These are phyloP conservation scores for Beroe ovata DNA, from an alignment of 37 sponge, comb jelly and placozoan species.

Conservation along the genomic window DNA sequence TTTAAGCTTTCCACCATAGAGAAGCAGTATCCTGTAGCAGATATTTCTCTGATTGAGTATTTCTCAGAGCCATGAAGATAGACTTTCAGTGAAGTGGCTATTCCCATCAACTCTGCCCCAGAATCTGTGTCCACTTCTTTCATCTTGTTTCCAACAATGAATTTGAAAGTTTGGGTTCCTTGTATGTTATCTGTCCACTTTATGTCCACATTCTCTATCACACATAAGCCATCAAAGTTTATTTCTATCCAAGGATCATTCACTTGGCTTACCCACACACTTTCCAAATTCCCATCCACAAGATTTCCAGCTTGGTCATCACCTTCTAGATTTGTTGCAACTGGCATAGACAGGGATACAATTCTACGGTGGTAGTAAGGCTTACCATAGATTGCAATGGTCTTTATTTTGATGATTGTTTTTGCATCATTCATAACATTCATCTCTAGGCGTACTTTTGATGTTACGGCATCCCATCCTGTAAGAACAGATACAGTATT, in stretches of 20 bases:
- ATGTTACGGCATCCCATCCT: background rate
- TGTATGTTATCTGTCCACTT: too few species aligned
- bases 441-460: slow-evolving; percentile 19
- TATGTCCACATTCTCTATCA: too few species aligned
- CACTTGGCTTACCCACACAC: background rate
- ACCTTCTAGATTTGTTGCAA: background rate
- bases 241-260: background rate
- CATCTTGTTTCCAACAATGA: too few species aligned
- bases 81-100: too few species aligned
- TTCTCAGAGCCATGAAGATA: too few species aligned
- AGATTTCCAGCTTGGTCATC: background rate
- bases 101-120: too few species aligned
- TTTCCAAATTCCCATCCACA: background rate
- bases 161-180: too few species aligned
- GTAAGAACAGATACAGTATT: background rate
- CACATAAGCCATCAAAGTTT: slow-evolving; percentile 19
- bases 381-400: background rate
- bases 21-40: too few species aligned
- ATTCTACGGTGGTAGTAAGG: background rate
- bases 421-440: background rate
- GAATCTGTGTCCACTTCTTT: too few species aligned
- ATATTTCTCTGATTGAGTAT: too few species aligned
- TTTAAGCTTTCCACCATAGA: too few species aligned
- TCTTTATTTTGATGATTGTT: background rate
- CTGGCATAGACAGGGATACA: background rate